phyloP scores from a whole-genome alignment of 2,888 invertebrate species.

The Listrodromus nycthemerus region DNA sequence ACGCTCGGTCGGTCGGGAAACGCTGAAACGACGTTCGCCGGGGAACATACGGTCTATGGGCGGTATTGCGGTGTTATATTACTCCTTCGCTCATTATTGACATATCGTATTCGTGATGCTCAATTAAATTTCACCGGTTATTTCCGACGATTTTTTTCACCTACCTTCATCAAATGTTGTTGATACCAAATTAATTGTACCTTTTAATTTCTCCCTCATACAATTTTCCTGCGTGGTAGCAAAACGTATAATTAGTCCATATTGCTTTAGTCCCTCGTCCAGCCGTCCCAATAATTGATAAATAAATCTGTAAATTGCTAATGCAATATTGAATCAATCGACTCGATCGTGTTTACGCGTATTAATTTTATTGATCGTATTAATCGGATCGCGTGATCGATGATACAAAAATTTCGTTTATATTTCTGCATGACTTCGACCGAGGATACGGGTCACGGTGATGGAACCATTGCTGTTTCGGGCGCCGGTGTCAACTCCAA shows the following conservation, averaged over 20 bases:
- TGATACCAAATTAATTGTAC: background rate
- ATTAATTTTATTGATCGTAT: no score
- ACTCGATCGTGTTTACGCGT: no score
- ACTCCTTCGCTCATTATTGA: background rate
- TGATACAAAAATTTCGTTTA: background rate
- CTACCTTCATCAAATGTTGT: background rate
- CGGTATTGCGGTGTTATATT: background rate
- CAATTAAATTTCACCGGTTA: background rate
- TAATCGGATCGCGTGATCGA: no score
- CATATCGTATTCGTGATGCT: background rate
- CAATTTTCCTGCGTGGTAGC: no score
- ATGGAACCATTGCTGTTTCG: background rate
- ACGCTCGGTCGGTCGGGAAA: slow-evolving; percentile 66
- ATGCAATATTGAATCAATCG: no score
- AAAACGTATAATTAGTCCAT: no score
- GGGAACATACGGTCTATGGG: slow-evolving; percentile 8
- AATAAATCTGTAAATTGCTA: no score
- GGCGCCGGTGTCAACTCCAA: slow-evolving; percentile 7
- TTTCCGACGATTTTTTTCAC: background rate
- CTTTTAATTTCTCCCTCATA: background rate
- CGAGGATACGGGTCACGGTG: background rate
- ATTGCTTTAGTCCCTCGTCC: no score
- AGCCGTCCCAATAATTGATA: no score
- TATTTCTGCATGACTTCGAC: background rate
- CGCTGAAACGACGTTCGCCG: slow-evolving; percentile 57